Percentiles rank a stretch among this genome's conserved stretches.
These are phyloP conservation scores for Pseudomyrmex pallidus DNA, from an alignment of 1,140 invertebrate genomes.

Conservation along the genomic window DNA sequence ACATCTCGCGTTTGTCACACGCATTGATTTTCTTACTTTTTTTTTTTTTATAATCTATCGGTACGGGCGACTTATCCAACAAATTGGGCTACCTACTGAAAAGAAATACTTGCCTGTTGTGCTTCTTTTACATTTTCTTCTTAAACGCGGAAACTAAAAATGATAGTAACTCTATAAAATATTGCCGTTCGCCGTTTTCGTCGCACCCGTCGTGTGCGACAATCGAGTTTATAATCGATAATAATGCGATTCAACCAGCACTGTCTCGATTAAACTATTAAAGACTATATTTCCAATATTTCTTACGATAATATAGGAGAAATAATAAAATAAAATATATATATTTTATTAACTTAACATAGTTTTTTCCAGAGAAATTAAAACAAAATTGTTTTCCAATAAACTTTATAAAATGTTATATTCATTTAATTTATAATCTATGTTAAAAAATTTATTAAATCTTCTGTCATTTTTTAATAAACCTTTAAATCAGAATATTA, in stretches of 20 bases:
- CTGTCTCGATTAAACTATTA: constrained; percentile 49
- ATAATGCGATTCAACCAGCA: constrained; percentile 41
- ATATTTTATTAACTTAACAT: constrained; percentile 41
- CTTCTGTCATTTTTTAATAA: constrained; percentile 26
- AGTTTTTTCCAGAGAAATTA: background rate
- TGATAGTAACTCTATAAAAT: constrained; percentile 68
- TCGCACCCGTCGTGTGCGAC: constrained; percentile 41
- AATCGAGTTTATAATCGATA: constrained; percentile 39
- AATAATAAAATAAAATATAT: constrained; percentile 7
- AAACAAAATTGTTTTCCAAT: background rate
- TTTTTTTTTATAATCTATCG: constrained; percentile 58
- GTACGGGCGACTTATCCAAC: constrained; percentile 64
- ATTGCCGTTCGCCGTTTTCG: constrained; percentile 61
- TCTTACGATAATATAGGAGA: constrained; percentile 2
- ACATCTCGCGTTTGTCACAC: constrained; percentile 60
- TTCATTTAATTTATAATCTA: constrained; percentile 9
- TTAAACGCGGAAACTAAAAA: constrained; percentile 65
- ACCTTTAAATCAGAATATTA: constrained; percentile 16
- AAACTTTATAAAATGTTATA: constrained; percentile 31
- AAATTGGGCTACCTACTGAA: constrained; percentile 80
- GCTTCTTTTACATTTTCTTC: constrained; percentile 20
- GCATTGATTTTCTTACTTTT: background rate
- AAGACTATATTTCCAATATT: constrained; percentile 15
- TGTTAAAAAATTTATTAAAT: constrained; percentile 31
- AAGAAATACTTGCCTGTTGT: constrained; percentile 69